A percentile compares a stretch with the other conserved stretches of the same genome.
phyloP scores from a whole-genome alignment of 1,140 invertebrate genomes.

The Eumeta japonica region DNA sequence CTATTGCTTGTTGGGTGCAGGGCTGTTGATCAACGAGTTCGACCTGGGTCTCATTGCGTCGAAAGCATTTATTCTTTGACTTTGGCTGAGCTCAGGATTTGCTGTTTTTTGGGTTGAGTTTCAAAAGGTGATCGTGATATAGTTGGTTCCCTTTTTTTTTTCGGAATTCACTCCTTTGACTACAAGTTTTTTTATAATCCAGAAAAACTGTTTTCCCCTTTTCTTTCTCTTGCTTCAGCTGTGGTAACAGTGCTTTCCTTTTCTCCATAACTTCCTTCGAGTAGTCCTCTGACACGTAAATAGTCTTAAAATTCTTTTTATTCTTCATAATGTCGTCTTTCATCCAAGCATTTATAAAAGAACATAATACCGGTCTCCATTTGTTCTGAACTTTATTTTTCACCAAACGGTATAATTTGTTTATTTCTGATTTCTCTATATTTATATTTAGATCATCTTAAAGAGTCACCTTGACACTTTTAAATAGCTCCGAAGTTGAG shows the following conservation, averaged over 20 bases:
- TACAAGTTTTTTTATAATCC: constrained; percentile 19
- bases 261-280: constrained; percentile 15
- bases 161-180: constrained; percentile 14
- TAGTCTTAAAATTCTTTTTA: constrained; percentile 12
- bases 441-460: no score
- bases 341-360: no score
- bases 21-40: constrained; percentile 11
- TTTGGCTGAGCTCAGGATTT: constrained; percentile 8
- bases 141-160: constrained; percentile 19
- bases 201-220: constrained; percentile 15
- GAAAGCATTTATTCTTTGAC: constrained; percentile 16
- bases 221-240: constrained; percentile 11
- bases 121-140: no score
- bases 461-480: no score
- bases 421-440: no score
- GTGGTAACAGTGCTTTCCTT: constrained; percentile 11
- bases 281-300: constrained; percentile 13
- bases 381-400: no score
- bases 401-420: no score
- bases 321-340: constrained; percentile 12
- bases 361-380: no score
- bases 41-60: constrained; percentile 15
- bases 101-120: constrained; percentile 18
- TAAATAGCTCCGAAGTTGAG: no score
- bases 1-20: constrained; percentile 10